Conservation (phyloP, 2,888 invertebrate species). For the Napeogenes sylphis region DNA sequence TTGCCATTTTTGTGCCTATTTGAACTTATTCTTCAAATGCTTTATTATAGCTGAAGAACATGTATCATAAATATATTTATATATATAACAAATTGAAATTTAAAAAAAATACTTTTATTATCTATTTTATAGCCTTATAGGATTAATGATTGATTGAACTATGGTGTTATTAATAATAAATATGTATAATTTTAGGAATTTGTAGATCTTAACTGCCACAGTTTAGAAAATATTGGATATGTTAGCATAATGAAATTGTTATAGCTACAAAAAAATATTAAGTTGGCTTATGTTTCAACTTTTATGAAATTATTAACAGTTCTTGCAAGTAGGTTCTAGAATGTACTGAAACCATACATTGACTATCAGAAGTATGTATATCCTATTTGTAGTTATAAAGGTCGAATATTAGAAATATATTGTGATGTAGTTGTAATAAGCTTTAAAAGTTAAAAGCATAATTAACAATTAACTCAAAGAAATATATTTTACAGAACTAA, state of each 20-base stretch:
- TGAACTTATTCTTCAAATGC: slow-evolving; percentile 20
- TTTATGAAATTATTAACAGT: no score
- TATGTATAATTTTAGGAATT: background rate
- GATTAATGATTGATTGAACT: background rate
- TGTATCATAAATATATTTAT: slow-evolving; percentile 2
- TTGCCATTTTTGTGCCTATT: slow-evolving; percentile 74
- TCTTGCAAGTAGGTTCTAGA: no score
- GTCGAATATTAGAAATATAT: background rate
- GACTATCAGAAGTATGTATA: no score
- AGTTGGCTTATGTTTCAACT: no score
- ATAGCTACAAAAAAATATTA: no score
- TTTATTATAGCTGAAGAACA: slow-evolving; percentile 13
- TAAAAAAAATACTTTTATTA: background rate
- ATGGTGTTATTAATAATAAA: slow-evolving; percentile 1
- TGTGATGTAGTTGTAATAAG: slow-evolving; percentile 7
- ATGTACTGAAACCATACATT: no score
- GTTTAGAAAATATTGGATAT: no score
- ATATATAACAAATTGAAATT: background rate
- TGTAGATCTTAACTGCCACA: background rate
- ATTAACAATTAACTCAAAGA: background rate
- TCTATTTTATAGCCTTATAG: slow-evolving; percentile 1
- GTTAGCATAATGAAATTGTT: no score
- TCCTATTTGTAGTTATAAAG: background rate
- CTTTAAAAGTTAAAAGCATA: slow-evolving; percentile 1
- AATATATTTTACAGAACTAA: slow-evolving; percentile 5